Evolutionary conservation across 2,113 vertebrate genomes (phyloP), one percentile per base, ranked within the genome.

Genomic region (Proterorhinus semilunaris): DNA sequence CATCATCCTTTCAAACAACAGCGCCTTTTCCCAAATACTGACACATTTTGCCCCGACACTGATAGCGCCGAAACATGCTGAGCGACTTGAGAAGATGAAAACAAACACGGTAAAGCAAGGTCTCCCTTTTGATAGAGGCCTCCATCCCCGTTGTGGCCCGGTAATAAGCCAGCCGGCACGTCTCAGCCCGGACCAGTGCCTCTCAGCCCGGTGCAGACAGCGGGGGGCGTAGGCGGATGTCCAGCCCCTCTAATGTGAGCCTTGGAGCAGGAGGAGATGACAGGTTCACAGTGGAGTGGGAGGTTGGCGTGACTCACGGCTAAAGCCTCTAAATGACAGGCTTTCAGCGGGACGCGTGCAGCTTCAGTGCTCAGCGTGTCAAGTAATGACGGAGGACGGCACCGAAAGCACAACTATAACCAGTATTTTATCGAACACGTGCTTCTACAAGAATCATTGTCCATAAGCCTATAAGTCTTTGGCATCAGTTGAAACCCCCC

Each of bases 271-370:
- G 69, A 74, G 72, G 87, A 89, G 87, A 87, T 88, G 89, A 87
- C 86, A 87, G 87, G 89, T 88, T 84, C 83, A 83, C 81, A 86
- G 58, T 74, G 64, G 73, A 83, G 89, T 90, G 83, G 88, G 89
- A 82, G 88, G 86, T 84, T 78, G 83, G 85, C 87, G 69, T 86
- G 85, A 83, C 76, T 88, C 80, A 90, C 78, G 77, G 83, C 54
- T 79, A 85, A 81, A 65, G 42, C 71, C 73, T 69, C 84, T 81
- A 57, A 91, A 91, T 90, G 71, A 86, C 71, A 80, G 74, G 80
- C 88, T 90, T 89, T 90, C 82, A 85, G 83, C 80, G 80, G 74
- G 69, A 78, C 72, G 82, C 69, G 47, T 73, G 71, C 82, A 68
- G 75, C 82, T 69, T 80, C 68, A 50, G 71, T 7, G 0, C 69